A percentile compares a stretch with the other conserved stretches of the same genome.
phyloP scores from a whole-genome alignment of 2,888 invertebrate species.

The Callinectes sapidus region DNA sequence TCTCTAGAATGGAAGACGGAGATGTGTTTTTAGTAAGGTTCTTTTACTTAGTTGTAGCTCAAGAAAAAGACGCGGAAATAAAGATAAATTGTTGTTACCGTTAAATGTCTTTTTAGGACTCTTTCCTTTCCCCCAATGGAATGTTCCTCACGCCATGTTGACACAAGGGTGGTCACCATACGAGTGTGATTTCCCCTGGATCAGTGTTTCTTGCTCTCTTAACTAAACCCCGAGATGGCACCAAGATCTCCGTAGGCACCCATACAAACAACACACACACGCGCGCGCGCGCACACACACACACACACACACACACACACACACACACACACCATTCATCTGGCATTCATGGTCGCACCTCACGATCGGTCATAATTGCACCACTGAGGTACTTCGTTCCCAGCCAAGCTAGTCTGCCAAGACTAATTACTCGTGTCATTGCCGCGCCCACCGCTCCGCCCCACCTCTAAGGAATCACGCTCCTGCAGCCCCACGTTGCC shows the following conservation, averaged over 20 bases:
- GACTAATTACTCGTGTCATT: conserved; percentile 5
- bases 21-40: not conserved
- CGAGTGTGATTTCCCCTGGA: not conserved
- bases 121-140: not conserved
- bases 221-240: not conserved
- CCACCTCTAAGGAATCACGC: conserved; percentile 20
- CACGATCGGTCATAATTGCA: conserved; percentile 17
- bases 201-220: not conserved
- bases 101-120: not conserved
- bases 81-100: not conserved
- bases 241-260: not conserved
- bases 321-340: not conserved
- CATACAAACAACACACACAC: not conserved
- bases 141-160: not conserved
- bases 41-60: not conserved
- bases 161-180: not conserved
- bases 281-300: not conserved
- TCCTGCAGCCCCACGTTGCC: not conserved
- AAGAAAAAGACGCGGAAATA: not conserved
- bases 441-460: not conserved
- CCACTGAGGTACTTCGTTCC: conserved; percentile 9
- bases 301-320: not conserved
- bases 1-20: not conserved
- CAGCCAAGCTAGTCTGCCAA: not conserved
- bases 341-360: not conserved